Evolutionary conservation across 2,888 invertebrate genomes (phyloP).

Genomic region (Heliconius charithonia): DNA sequence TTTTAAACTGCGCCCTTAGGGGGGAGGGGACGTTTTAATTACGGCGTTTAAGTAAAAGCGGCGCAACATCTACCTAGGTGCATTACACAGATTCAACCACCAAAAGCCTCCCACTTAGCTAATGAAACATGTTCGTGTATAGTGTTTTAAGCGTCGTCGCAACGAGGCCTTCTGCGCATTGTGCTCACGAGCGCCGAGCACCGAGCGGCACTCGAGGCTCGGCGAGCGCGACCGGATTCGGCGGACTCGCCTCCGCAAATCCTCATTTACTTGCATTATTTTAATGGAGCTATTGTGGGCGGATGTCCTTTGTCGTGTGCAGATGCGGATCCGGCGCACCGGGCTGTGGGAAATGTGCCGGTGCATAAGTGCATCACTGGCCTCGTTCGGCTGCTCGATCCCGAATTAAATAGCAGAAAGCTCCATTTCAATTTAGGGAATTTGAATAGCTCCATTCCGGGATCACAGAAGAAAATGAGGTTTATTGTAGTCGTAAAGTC

Average conservation of each 20-base stretch:
- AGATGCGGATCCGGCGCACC: slow-evolving; percentile 69
- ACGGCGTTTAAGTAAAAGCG: slow-evolving; percentile 83
- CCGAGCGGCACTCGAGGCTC: slow-evolving; percentile 59
- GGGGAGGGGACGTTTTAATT: slow-evolving; percentile 80
- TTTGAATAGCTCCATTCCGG: slow-evolving; percentile 58
- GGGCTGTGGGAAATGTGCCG: slow-evolving; percentile 76
- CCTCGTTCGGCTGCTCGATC: slow-evolving; percentile 69
- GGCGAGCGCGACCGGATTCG: slow-evolving; percentile 70
- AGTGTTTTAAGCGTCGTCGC: slow-evolving; percentile 77
- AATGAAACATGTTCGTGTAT: slow-evolving; percentile 84
- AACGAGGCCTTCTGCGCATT: slow-evolving; percentile 64
- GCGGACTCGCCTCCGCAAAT: slow-evolving; percentile 78
- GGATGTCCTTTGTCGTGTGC: slow-evolving; percentile 80
- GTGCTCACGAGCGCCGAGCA: slow-evolving; percentile 48
- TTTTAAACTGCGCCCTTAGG: slow-evolving; percentile 77
- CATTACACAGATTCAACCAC: slow-evolving; percentile 83
- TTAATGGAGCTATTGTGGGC: slow-evolving; percentile 83
- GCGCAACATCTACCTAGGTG: slow-evolving; percentile 77
- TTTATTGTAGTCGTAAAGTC: slow-evolving; percentile 62
- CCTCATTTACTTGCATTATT: slow-evolving; percentile 84
- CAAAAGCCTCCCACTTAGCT: slow-evolving; percentile 85
- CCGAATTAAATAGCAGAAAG: slow-evolving; percentile 67
- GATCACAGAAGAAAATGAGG: slow-evolving; percentile 57
- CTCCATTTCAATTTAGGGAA: slow-evolving; percentile 66
- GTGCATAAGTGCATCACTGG: slow-evolving; percentile 77